A percentile compares a stretch with the other conserved stretches of the same genome.
These are phyloP conservation scores for Trimorus sp. DNA, from an alignment of 2,888 invertebrate species.

Conservation along the genomic window DNA sequence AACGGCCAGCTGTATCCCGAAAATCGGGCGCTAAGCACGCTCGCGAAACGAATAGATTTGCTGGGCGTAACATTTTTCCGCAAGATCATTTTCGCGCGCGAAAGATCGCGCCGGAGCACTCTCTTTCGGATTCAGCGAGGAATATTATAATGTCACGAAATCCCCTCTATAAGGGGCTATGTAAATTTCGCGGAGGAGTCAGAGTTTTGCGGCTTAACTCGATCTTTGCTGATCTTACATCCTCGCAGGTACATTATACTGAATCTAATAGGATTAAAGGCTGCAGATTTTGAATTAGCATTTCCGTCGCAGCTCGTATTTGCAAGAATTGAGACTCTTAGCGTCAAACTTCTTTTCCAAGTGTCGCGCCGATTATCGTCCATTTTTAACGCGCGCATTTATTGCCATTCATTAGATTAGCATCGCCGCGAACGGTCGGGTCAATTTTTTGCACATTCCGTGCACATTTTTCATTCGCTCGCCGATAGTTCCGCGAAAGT, in stretches of 20 bases:
- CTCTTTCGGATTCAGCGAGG: constrained; percentile 26
- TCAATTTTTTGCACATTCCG: too few species aligned
- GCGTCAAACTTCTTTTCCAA: constrained; percentile 56
- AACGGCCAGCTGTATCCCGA: too few species aligned
- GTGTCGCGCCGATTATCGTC: constrained; percentile 50
- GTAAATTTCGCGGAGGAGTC: constrained; percentile 61
- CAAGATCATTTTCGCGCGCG: background rate
- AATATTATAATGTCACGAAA: constrained; percentile 60
- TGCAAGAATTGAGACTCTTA: constrained; percentile 61
- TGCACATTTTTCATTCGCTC: too few species aligned
- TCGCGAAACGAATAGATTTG: too few species aligned
- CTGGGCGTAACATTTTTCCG: too few species aligned
- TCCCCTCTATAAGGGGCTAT: constrained; percentile 53
- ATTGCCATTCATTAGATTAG: constrained; percentile 31
- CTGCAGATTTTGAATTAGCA: constrained; percentile 67
- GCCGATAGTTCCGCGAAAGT: too few species aligned
- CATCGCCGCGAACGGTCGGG: background rate
- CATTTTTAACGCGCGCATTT: constrained; percentile 45
- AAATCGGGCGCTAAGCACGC: too few species aligned
- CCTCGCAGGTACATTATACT: constrained; percentile 62
- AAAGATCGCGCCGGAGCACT: constrained; percentile 5
- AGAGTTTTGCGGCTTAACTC: constrained; percentile 65
- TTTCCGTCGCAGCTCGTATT: constrained; percentile 61
- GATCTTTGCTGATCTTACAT: constrained; percentile 63
- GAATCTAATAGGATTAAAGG: constrained; percentile 66